Evolutionary conservation across 1,140 invertebrate species (phyloP).

Genomic region (Ceratina japonica): DNA sequence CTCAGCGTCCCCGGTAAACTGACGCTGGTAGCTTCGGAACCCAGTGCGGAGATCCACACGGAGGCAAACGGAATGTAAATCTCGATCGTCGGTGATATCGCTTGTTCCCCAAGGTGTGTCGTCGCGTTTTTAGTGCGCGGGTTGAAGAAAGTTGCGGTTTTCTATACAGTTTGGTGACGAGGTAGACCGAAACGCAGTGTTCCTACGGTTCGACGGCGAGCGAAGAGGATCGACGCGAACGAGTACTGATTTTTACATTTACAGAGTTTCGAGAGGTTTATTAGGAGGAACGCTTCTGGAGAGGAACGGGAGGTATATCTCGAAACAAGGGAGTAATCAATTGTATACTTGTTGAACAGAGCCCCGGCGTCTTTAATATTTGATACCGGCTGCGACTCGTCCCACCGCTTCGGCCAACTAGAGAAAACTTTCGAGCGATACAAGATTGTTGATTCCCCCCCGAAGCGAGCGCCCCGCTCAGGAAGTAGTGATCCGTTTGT

Average conservation of each 20-base stretch:
- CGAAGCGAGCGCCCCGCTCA: neutral
- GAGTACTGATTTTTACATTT: no score
- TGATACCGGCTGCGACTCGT: conserved; percentile 27
- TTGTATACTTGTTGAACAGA: conserved; percentile 46
- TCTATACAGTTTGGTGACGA: no score
- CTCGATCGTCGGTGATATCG: no score
- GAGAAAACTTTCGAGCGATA: conserved; percentile 18
- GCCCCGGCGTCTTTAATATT: conserved; percentile 44
- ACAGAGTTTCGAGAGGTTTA: no score
- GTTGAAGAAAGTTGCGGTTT: no score
- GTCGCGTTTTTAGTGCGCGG: no score
- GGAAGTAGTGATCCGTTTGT: neutral
- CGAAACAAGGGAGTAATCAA: conserved; percentile 25
- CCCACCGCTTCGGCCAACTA: neutral
- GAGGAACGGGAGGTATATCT: neutral
- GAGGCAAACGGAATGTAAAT: no score
- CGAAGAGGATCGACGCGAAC: no score
- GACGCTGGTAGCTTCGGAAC: neutral
- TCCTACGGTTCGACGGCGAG: no score
- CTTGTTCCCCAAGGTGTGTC: no score
- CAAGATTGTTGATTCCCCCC: conserved; percentile 5
- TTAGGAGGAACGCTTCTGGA: neutral
- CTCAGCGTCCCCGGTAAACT: neutral
- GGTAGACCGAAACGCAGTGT: no score
- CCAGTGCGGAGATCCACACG: no score